These are phyloP conservation scores for Agonopterix arenella DNA, from an alignment of 2,888 invertebrate species.

Conservation along the genomic window DNA sequence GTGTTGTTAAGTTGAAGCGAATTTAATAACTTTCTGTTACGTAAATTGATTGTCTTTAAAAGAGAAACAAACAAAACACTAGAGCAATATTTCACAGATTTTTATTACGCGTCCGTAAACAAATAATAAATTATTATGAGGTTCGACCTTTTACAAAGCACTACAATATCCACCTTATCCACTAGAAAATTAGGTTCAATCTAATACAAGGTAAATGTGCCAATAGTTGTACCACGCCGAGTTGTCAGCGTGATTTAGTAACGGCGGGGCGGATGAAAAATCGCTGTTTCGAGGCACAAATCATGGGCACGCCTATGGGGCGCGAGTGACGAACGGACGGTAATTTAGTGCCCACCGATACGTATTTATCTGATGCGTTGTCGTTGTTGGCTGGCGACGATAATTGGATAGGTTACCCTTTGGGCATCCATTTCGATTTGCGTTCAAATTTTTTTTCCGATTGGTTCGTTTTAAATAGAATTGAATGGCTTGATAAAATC, in stretches of 20 bases:
- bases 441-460: no score
- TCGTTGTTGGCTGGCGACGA: slow-evolving; percentile 2
- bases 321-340: slow-evolving; percentile 24
- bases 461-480: no score
- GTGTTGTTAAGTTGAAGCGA: background rate
- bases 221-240: slow-evolving; percentile 23
- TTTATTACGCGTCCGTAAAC: slow-evolving; percentile 30
- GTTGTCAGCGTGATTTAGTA: slow-evolving; percentile 38
- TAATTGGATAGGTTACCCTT: slow-evolving; percentile 8
- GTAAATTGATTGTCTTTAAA: background rate
- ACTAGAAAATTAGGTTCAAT: slow-evolving; percentile 11
- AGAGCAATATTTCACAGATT: slow-evolving; percentile 22
- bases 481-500: no score
- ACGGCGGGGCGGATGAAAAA: slow-evolving; percentile 34
- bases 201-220: slow-evolving; percentile 12
- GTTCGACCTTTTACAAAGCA: slow-evolving; percentile 1
- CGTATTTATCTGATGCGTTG: slow-evolving; percentile 11
- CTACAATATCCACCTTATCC: slow-evolving; percentile 13
- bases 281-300: slow-evolving; percentile 29
- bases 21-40: background rate
- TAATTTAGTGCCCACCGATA: slow-evolving; percentile 20
- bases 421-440: no score
- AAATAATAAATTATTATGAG: slow-evolving; percentile 28
- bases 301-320: slow-evolving; percentile 31
- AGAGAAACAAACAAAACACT: background rate